These are phyloP conservation scores for Erythrolamprus reginae DNA, from an alignment of 2,113 vertebrate genomes.

Conservation along the genomic window DNA sequence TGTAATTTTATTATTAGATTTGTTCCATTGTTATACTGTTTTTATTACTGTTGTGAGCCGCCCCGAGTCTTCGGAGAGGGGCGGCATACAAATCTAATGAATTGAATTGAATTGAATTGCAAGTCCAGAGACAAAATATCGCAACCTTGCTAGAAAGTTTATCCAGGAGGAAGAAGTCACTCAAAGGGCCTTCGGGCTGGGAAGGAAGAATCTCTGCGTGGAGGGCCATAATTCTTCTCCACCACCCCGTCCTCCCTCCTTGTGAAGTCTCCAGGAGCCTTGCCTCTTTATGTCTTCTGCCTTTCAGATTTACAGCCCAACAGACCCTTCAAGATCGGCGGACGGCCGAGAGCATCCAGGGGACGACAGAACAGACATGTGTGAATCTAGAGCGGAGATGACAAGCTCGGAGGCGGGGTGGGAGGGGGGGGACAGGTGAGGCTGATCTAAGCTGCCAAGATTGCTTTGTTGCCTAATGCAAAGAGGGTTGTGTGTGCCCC, in stretches of 20 bases:
- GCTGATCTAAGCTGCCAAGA: background rate
- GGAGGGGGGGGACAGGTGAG: background rate
- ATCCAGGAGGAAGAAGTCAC: background rate
- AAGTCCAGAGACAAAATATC: background rate
- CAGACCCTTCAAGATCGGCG: background rate
- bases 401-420: too few relatives aligned
- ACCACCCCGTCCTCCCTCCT: too few relatives aligned
- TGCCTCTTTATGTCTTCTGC: background rate
- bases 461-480: background rate
- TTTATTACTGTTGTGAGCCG: too few relatives aligned
- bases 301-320: slow-evolving; percentile 2
- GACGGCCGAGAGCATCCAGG: background rate
- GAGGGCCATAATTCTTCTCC: background rate
- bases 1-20: too few relatives aligned
- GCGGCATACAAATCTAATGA: too few relatives aligned
- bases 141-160: background rate
- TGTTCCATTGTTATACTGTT: too few relatives aligned
- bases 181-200: background rate
- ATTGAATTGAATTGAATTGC: too few relatives aligned
- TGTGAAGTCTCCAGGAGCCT: background rate
- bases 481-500: background rate
- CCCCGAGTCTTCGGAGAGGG: too few relatives aligned
- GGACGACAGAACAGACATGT: background rate
- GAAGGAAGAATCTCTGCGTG: background rate
- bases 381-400: background rate